Base-by-base conservation (phyloP, 2,797 vertebrate genomes). In the Labeo calbasu region DNA sequence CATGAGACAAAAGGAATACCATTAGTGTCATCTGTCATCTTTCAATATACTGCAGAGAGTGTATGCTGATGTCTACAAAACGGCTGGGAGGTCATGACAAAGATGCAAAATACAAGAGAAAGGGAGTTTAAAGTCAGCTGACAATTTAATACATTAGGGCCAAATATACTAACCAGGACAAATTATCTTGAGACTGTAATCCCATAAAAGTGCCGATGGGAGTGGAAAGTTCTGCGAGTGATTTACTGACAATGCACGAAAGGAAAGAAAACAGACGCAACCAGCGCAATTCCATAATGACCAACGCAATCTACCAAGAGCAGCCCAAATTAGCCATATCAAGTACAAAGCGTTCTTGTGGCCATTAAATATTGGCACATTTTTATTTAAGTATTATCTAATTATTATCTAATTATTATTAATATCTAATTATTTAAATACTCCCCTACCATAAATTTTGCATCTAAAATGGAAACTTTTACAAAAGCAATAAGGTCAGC, bases 21-120 rank as follows among this genome's bases (percentile, higher is more conserved):
- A 77, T 69, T 69, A 77, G 48, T 61, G 65, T 63, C 50, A 53
- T 73, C 50, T 77, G 63, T 82, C 84, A 69, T 65, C 77, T 32
- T 21, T 79, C 12, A 51, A 51, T 79, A 79, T 32, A 77, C 14
- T 43, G n/a, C 36, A 77, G 13, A 51, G 15, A 66, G 46, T 15
- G 23, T n/a, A 25, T 43, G 75, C n/a, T 46, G 14, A 46, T 14
- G 19, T 36, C 32, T 25, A 79, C 10, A 28, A 36, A 36, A 32
- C 1, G 25, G 43, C 46, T 32, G 17, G 17, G 43, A 48, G 12
- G 40, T 48, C 40, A 63, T 5, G 40, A 61, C 36, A 46, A 51
- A 28, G 12, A 15, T 59, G 21, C 50, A 63, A 46, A 61, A 71
- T 36, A 51, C 21, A 50, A 72, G 70, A 9, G 43, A 72, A 43